Evolutionary conservation across 2,888 invertebrate genomes (phyloP).

Genomic region (Oligia strigilis): DNA sequence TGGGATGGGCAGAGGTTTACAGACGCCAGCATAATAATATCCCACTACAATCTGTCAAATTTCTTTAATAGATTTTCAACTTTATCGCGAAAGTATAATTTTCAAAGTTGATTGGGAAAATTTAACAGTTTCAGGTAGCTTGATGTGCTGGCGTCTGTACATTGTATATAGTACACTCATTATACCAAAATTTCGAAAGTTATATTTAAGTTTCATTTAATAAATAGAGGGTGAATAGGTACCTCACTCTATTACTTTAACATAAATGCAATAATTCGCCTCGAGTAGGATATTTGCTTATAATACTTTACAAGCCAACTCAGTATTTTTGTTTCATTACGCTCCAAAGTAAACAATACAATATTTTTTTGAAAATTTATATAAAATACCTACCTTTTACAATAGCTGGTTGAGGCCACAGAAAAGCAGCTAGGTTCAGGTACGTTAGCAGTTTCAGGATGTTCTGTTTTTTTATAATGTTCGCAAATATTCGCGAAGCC

Average conservation of each 20-base stretch:
- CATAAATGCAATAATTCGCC: neutral
- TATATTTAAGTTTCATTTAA: too few relatives aligned
- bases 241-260: neutral
- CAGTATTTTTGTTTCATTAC: neutral
- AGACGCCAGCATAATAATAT: too few relatives aligned
- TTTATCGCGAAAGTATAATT: too few relatives aligned
- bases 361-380: neutral
- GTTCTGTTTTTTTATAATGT: constrained; percentile 5
- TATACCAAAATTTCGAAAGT: neutral
- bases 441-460: constrained; percentile 24
- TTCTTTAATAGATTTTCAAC: too few relatives aligned
- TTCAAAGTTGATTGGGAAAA: too few relatives aligned
- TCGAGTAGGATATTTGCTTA: neutral
- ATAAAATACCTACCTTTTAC: constrained; percentile 38
- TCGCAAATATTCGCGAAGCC: neutral
- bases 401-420: constrained; percentile 17
- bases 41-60: too few relatives aligned
- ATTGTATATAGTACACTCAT: too few relatives aligned
- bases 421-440: constrained; percentile 1
- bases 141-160: too few relatives aligned
- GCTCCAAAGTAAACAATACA: neutral
- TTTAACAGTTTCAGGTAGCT: too few relatives aligned
- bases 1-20: neutral
- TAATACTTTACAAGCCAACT: neutral
- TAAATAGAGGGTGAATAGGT: too few relatives aligned